Percentiles rank a stretch among this genome's conserved stretches.
Conservation (phyloP, 1,140 invertebrate genomes). For the Chelonus insularis region DNA sequence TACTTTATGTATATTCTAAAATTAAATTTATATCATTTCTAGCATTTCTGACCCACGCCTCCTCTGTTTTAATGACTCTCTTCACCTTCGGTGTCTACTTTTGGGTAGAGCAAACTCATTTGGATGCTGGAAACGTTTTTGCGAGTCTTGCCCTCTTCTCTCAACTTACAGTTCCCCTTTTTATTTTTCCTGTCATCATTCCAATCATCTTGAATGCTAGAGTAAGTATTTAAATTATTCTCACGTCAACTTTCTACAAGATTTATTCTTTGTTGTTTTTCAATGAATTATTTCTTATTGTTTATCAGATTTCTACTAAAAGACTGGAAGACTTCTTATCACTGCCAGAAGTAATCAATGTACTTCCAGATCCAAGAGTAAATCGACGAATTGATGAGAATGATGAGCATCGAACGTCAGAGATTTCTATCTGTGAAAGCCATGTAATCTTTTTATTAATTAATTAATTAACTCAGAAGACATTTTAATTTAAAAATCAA, state of each 20-base stretch:
- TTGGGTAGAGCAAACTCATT: slow-evolving; percentile 60
- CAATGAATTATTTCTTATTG: too few relatives aligned
- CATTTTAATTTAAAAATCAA: too few relatives aligned
- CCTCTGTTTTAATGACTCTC: slow-evolving; percentile 72
- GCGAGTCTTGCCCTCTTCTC: slow-evolving; percentile 78
- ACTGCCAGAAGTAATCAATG: slow-evolving; percentile 68
- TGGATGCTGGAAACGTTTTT: slow-evolving; percentile 74
- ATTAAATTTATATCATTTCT: slow-evolving; percentile 41
- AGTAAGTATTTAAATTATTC: slow-evolving; percentile 55
- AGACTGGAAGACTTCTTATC: slow-evolving; percentile 70
- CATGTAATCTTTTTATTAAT: slow-evolving; percentile 30
- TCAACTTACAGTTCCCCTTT: slow-evolving; percentile 76
- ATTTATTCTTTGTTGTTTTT: slow-evolving; percentile 27
- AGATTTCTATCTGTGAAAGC: slow-evolving; percentile 25
- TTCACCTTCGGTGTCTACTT: slow-evolving; percentile 72
- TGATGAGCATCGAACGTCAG: slow-evolving; percentile 5
- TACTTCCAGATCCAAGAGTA: slow-evolving; percentile 52
- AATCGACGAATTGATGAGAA: slow-evolving; percentile 1
- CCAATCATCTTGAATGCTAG: slow-evolving; percentile 76
- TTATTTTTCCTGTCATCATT: slow-evolving; percentile 78
- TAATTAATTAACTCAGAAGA: too few relatives aligned
- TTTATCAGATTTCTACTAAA: slow-evolving; percentile 66
- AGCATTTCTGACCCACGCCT: slow-evolving; percentile 76
- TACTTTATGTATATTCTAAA: not conserved
- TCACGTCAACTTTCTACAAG: slow-evolving; percentile 19